Percentiles rank a stretch among this genome's conserved stretches.
Evolutionary conservation across 2,888 invertebrate species (phyloP).

Genomic region (Exocentrus adspersus): DNA sequence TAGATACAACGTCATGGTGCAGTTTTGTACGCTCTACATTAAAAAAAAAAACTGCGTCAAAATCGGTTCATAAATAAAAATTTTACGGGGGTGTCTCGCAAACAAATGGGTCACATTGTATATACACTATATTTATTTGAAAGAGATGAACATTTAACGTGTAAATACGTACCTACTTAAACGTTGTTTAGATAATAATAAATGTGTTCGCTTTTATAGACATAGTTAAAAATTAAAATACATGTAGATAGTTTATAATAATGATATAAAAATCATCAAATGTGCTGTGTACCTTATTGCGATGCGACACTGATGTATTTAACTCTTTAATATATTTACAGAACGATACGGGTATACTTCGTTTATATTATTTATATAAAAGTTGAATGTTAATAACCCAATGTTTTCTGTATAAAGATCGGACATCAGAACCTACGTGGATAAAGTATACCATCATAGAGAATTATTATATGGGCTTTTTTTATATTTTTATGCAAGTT

Average conservation of each 20-base stretch:
- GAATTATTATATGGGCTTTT: not conserved
- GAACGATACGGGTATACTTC: not conserved
- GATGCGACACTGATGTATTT: slow-evolving; percentile 34
- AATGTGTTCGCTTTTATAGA: slow-evolving; percentile 36
- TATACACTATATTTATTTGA: not conserved
- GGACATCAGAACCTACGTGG: slow-evolving; percentile 27
- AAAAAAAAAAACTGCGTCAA: too few species aligned
- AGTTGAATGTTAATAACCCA: slow-evolving; percentile 2
- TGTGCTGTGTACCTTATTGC: slow-evolving; percentile 49
- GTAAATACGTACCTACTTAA: slow-evolving; percentile 3
- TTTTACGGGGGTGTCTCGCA: too few species aligned
- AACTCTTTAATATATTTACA: slow-evolving; percentile 2
- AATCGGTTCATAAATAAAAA: too few species aligned
- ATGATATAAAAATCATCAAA: slow-evolving; percentile 48
- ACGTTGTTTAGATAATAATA: not conserved
- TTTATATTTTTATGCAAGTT: too few species aligned
- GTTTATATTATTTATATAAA: not conserved
- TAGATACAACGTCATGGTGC: too few species aligned
- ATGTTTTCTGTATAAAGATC: slow-evolving; percentile 1
- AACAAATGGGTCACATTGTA: too few species aligned
- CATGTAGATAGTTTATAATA: slow-evolving; percentile 35
- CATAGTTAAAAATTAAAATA: too few species aligned
- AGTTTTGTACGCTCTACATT: too few species aligned
- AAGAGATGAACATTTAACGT: slow-evolving; percentile 1
- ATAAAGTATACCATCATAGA: slow-evolving; percentile 24